Percentiles rank a stretch among this genome's conserved stretches.
Evolutionary conservation across 2,888 invertebrate species (phyloP).

Genomic region (Diploptera punctata): DNA sequence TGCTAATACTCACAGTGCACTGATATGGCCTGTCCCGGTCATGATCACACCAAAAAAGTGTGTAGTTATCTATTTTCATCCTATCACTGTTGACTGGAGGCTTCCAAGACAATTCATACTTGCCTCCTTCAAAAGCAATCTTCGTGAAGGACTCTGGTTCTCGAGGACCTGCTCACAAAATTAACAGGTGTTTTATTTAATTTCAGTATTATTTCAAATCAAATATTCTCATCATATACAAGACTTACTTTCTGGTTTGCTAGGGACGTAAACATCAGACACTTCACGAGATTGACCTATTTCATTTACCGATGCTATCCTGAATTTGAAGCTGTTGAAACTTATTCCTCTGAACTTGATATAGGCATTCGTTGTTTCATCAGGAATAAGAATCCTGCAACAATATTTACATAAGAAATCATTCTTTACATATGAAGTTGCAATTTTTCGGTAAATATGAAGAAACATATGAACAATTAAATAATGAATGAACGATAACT

Average conservation of each 20-base stretch:
- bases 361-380: constrained; percentile 65
- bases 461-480: too few relatives aligned
- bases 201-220: too few relatives aligned
- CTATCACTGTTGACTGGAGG: constrained; percentile 56
- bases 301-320: constrained; percentile 67
- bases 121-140: constrained; percentile 72
- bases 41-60: constrained; percentile 79
- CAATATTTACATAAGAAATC: too few relatives aligned
- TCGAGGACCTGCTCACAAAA: constrained; percentile 53
- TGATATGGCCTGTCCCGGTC: constrained; percentile 63
- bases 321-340: constrained; percentile 59
- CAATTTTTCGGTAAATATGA: too few relatives aligned
- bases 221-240: too few relatives aligned
- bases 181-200: too few relatives aligned
- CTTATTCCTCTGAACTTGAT: constrained; percentile 63
- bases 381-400: constrained; percentile 54
- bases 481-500: too few relatives aligned
- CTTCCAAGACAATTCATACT: constrained; percentile 79
- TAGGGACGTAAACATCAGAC: constrained; percentile 68
- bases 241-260: constrained; percentile 60
- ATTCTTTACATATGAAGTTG: too few relatives aligned
- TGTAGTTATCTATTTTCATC: constrained; percentile 69
- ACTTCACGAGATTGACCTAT: constrained; percentile 64
- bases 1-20: constrained; percentile 58
- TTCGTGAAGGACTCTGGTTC: constrained; percentile 72